A percentile compares a stretch with the other conserved stretches of the same genome.
phyloP scores from a whole-genome alignment of 2,113 vertebrate species.

The Salminus brasiliensis region DNA sequence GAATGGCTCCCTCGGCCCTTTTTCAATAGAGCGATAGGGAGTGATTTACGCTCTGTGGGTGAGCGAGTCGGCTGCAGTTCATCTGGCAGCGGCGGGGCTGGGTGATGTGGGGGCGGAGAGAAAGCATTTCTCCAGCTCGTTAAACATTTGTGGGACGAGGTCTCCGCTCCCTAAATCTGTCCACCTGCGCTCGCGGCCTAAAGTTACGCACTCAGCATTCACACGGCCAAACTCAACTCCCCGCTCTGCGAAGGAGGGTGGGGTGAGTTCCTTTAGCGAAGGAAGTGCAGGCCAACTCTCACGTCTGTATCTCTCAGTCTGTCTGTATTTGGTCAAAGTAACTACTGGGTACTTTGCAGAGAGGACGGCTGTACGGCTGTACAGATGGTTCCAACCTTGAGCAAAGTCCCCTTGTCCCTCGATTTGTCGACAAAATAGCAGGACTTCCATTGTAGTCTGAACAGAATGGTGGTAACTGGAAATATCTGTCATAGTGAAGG shows the following conservation, averaged over 20 bases:
- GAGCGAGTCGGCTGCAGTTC: slow-evolving; percentile 50
- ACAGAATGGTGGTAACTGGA: background rate
- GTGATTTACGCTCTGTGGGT: slow-evolving; percentile 54
- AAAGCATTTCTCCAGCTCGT: slow-evolving; percentile 54
- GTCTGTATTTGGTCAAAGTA: slow-evolving; percentile 7
- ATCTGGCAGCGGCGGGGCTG: slow-evolving; percentile 29
- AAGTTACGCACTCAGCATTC: slow-evolving; percentile 50
- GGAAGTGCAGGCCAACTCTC: slow-evolving; percentile 6
- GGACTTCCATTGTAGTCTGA: background rate
- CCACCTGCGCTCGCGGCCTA: slow-evolving; percentile 50
- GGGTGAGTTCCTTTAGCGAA: slow-evolving; percentile 12
- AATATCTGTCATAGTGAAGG: slow-evolving; percentile 1
- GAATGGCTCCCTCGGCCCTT: slow-evolving; percentile 37
- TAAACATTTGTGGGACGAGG: slow-evolving; percentile 55
- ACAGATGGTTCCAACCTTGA: slow-evolving; percentile 14
- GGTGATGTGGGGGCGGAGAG: slow-evolving; percentile 41
- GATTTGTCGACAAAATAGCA: background rate
- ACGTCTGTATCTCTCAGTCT: slow-evolving; percentile 1
- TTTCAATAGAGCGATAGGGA: slow-evolving; percentile 30
- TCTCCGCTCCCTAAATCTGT: slow-evolving; percentile 56
- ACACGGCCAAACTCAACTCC: slow-evolving; percentile 24
- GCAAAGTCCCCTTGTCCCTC: background rate
- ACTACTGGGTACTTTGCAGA: slow-evolving; percentile 6
- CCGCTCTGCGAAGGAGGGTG: background rate
- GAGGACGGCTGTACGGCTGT: background rate